Conservation (phyloP, 2,113 vertebrate genomes). For the Mellivora capensis region DNA sequence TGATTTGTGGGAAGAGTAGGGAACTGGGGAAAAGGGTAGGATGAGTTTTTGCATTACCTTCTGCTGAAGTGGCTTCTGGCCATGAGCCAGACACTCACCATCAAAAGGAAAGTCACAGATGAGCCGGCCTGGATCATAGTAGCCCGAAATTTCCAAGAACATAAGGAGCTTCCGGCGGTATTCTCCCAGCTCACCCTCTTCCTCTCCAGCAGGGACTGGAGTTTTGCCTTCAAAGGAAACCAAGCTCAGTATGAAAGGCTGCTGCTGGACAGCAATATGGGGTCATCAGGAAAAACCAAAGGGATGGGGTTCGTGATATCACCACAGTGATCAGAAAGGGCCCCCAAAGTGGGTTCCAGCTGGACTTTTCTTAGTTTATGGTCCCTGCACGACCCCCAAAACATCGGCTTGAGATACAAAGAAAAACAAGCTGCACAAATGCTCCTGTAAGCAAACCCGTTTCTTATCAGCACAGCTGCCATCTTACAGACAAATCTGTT, state of each 20-base stretch:
- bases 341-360: neutral
- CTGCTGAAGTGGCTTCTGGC: neutral
- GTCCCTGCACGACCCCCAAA: neutral
- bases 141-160: slow-evolving; percentile 92
- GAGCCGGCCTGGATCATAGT: slow-evolving; percentile 92
- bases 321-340: neutral
- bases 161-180: slow-evolving; percentile 91
- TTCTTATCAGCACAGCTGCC: neutral
- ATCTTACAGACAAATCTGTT: neutral
- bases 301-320: neutral
- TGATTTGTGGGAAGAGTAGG: neutral
- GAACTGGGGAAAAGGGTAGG: neutral
- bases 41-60: neutral
- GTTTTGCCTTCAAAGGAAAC: slow-evolving; percentile 72
- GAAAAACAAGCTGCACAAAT: neutral
- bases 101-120: slow-evolving; percentile 99
- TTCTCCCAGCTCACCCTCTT: slow-evolving; percentile 92
- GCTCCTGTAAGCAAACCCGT: neutral
- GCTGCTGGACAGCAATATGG: neutral
- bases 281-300: neutral
- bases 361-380: neutral
- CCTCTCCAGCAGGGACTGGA: slow-evolving; percentile 90
- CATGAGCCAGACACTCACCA: slow-evolving; percentile 84
- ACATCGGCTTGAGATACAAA: neutral
- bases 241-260: neutral